A percentile compares a stretch with the other conserved stretches of the same genome.
Conservation (phyloP, 2,797 vertebrate species). For the Alauda arvensis region DNA sequence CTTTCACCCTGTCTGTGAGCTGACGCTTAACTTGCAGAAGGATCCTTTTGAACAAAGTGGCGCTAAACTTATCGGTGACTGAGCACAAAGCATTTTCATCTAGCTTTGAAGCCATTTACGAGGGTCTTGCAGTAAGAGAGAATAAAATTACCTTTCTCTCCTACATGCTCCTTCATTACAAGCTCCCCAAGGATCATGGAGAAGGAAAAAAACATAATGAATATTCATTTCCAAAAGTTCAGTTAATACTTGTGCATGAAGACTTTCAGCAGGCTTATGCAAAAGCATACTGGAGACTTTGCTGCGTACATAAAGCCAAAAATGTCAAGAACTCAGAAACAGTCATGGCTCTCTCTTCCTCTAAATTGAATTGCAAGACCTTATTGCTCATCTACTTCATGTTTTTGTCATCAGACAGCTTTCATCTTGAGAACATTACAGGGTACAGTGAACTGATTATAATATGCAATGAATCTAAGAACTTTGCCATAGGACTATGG, state of each 20-base stretch:
- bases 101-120: conserved; percentile 15
- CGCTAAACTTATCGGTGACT: not conserved
- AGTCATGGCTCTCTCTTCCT: not conserved
- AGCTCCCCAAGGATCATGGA: not conserved
- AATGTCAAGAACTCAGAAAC: not conserved
- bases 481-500: not conserved
- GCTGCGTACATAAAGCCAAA: not conserved
- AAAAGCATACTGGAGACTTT: not conserved
- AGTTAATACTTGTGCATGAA: not conserved
- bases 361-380: not conserved
- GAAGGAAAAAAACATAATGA: conserved; percentile 2
- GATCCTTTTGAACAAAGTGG: conserved; percentile 17
- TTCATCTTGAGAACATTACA: conserved; percentile 30
- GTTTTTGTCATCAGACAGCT: conserved; percentile 25
- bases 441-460: not conserved
- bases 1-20: not conserved
- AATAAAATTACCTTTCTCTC: conserved; percentile 21
- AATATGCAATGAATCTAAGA: not conserved
- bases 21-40: conserved; percentile 12
- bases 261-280: not conserved
- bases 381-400: not conserved
- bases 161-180: not conserved
- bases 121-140: not conserved
- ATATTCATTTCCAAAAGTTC: conserved; percentile 7
- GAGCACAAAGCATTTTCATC: conserved; percentile 19